A percentile compares a stretch with the other conserved stretches of the same genome.
Conservation (phyloP, 2,797 vertebrate genomes). For the Vipera latastei region DNA sequence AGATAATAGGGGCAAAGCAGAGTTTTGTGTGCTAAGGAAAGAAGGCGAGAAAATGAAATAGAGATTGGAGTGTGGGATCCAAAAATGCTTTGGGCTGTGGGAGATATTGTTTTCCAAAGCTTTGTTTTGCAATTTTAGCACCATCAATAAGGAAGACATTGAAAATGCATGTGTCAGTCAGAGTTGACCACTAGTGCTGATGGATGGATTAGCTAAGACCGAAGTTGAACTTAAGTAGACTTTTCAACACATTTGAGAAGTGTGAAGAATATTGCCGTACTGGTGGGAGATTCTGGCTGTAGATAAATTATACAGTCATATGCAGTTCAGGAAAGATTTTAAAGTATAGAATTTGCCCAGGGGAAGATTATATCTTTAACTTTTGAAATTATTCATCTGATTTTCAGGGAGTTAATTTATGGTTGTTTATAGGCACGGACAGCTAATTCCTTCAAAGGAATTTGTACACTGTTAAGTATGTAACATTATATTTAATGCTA, state of each 20-base stretch:
- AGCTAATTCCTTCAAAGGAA: neutral
- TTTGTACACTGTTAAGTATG: neutral
- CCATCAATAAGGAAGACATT: slow-evolving; percentile 11
- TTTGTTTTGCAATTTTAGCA: neutral
- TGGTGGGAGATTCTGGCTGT: slow-evolving; percentile 36
- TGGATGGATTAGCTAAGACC: neutral
- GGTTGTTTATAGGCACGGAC: neutral
- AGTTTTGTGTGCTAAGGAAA: neutral
- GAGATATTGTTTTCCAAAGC: neutral
- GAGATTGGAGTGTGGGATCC: neutral
- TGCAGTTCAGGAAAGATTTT: neutral
- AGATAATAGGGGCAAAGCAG: no score
- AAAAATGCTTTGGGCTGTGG: neutral
- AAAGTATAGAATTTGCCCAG: neutral
- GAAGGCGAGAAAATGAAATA: neutral
- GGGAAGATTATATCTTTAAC: neutral
- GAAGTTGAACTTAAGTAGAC: neutral
- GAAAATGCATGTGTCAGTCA: slow-evolving; percentile 47
- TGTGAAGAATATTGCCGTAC: slow-evolving; percentile 25
- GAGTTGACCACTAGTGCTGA: neutral
- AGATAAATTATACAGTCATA: neutral
- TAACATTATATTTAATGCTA: neutral
- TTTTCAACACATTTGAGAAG: slow-evolving; percentile 6
- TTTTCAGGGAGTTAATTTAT: neutral
- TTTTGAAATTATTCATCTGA: neutral